Base-by-base conservation (phyloP, 2,888 invertebrate genomes). In the Drosophila mercatorum region DNA sequence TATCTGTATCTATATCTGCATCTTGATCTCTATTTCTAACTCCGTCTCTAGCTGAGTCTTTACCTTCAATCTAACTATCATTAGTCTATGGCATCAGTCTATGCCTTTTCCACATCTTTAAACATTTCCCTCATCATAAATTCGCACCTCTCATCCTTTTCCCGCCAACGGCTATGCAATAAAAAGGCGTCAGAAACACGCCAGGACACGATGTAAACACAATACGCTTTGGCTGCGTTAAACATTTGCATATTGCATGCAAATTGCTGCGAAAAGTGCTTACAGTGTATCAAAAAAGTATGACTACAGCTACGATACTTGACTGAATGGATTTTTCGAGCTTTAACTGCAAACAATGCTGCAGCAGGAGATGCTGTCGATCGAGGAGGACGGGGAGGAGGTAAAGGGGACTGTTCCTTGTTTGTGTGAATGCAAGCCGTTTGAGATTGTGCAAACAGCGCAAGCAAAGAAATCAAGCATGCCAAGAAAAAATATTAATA, bases 401-500 rank as follows among this genome's bases (percentile, higher is more conserved):
- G 40, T 0, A 22, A 2, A 22, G 2, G 34, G 17, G 34, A 34
- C 14, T 41, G 26, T 26, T 40, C 10, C 56, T 55, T 46, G 36
- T 40, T 12, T 41, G 47, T 56, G 56, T 62, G 47, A 36, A 34
- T 36, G 12, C 12, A 17, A 36, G 34, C 14, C 22, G 49, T 31
- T 28, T 41, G 51, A 51, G 31, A 67, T 60, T 55, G 62, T 70
- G 26, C 51, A 58, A 62, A 70, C 70, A 65, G 58, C 51, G 41
- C 71, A 63, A 69, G 76, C 85, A 78, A 71, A 70, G 5, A 78
- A 72, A 62, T 43, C 60, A 59, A 58, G 51, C 31, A 43, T 60
- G 38, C 34, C 40, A 34, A 31, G 28, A 38, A 31, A 31, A 38
- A 38, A 31, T 31, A 17, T 47, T 28, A 49, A 59, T 17, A 49